phyloP scores from a whole-genome alignment of 2,797 vertebrate species.

The Staurois parvus region DNA sequence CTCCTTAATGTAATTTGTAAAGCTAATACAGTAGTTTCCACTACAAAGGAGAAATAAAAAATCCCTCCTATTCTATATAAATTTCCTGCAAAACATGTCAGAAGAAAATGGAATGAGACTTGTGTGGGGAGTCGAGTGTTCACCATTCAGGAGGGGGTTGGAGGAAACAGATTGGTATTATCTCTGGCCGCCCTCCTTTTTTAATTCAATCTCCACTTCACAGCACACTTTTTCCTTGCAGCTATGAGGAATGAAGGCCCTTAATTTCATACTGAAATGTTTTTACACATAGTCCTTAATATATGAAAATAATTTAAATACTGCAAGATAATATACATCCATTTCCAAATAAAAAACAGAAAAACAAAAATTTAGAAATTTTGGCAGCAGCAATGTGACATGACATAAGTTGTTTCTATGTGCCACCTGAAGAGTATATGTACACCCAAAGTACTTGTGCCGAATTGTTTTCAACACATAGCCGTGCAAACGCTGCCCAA shows the following conservation, averaged over 20 bases:
- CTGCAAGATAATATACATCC: slow-evolving; percentile 24
- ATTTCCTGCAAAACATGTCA: neutral
- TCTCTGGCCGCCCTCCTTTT: too few relatives aligned
- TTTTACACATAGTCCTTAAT: slow-evolving; percentile 6
- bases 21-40: too few relatives aligned
- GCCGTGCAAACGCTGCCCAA: slow-evolving; percentile 10
- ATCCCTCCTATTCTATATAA: neutral
- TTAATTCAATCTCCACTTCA: neutral
- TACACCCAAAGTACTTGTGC: neutral
- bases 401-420: neutral
- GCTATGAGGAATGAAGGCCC: neutral
- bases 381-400: slow-evolving; percentile 6
- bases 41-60: too few relatives aligned
- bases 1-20: too few relatives aligned
- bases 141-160: neutral
- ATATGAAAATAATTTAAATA: slow-evolving; percentile 40
- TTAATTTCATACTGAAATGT: neutral
- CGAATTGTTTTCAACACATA: neutral
- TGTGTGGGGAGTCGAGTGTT: neutral
- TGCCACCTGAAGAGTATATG: neutral
- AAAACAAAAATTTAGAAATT: neutral
- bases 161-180: too few relatives aligned
- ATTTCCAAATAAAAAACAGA: slow-evolving; percentile 24
- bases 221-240: neutral
- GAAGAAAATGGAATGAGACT: neutral